These are phyloP conservation scores for Sciurus vulgaris DNA, from an alignment of 2,797 vertebrate genomes.

Conservation along the genomic window DNA sequence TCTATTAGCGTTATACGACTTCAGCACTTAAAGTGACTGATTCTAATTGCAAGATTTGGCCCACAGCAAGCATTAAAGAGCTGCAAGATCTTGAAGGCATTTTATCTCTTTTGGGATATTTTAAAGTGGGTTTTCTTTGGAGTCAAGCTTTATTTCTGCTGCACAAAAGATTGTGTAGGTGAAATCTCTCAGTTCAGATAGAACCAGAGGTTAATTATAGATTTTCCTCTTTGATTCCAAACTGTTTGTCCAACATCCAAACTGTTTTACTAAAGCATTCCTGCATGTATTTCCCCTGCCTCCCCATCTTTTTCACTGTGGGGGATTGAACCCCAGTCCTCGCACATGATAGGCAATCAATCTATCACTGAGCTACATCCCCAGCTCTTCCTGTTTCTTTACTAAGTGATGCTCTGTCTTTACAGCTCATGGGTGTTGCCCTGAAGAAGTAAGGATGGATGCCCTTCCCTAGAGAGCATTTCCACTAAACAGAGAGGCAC, in stretches of 20 bases:
- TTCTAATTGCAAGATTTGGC: conserved; percentile 87
- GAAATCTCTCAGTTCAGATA: conserved; percentile 68
- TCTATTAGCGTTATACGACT: conserved; percentile 87
- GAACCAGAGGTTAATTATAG: conserved; percentile 10
- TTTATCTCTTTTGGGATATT: conserved; percentile 82
- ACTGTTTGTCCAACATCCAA: no score
- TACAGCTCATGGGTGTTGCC: neutral
- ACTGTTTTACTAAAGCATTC: neutral
- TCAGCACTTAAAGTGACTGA: conserved; percentile 84
- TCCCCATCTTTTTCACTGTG: no score
- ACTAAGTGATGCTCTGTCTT: neutral
- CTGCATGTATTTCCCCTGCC: neutral
- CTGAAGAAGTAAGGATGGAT: neutral
- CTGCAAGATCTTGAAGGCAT: conserved; percentile 81
- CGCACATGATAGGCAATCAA: neutral
- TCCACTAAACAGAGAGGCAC: neutral
- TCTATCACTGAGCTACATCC: neutral
- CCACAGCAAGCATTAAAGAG: conserved; percentile 85
- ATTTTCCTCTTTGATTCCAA: conserved; percentile 18
- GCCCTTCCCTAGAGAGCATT: neutral
- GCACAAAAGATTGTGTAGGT: neutral
- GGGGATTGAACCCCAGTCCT: neutral
- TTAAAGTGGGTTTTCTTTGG: conserved; percentile 84
- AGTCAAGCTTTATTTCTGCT: conserved; percentile 76
- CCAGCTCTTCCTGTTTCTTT: neutral